Percentiles rank a stretch among this genome's conserved stretches.
phyloP scores from a whole-genome alignment of 2,797 vertebrate genomes.

The Sebastes iracundus region DNA sequence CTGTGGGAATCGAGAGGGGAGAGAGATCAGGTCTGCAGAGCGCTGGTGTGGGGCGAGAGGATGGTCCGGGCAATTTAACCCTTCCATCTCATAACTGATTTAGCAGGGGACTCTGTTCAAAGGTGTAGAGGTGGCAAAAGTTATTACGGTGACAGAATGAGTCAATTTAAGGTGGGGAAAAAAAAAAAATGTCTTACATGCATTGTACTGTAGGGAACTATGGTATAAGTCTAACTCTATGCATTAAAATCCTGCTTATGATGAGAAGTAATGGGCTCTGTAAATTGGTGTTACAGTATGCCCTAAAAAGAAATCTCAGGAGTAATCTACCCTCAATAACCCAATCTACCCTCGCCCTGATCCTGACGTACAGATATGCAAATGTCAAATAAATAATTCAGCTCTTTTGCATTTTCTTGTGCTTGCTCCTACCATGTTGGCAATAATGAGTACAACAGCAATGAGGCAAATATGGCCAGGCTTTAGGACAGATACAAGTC shows the following conservation, averaged over 20 bases:
- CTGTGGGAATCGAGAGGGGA: conserved; percentile 46
- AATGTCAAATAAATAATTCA: conserved; percentile 77
- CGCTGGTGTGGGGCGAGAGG: conserved; percentile 3
- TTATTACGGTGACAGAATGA: conserved; percentile 15
- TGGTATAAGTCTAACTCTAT: not conserved
- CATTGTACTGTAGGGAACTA: not conserved
- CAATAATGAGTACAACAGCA: conserved; percentile 40
- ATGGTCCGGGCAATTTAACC: conserved; percentile 40
- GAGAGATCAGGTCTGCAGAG: conserved; percentile 37
- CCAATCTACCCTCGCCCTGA: conserved; percentile 30
- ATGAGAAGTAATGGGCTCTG: conserved; percentile 45
- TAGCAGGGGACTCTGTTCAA: conserved; percentile 12
- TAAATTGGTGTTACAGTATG: conserved; percentile 31
- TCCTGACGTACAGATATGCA: conserved; percentile 65
- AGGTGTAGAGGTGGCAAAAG: not conserved
- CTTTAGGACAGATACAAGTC: not conserved
- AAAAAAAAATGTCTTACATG: not conserved
- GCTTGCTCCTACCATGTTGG: conserved; percentile 41
- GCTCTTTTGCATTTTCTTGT: conserved; percentile 39
- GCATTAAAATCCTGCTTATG: conserved; percentile 36
- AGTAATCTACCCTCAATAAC: conserved; percentile 58
- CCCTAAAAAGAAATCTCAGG: conserved; percentile 46
- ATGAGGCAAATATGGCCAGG: conserved; percentile 27
- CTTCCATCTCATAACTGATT: conserved; percentile 33
- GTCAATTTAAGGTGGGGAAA: not conserved